phyloP scores from a whole-genome alignment of 2,888 invertebrate species.

The Dinocampus coccinellae region DNA sequence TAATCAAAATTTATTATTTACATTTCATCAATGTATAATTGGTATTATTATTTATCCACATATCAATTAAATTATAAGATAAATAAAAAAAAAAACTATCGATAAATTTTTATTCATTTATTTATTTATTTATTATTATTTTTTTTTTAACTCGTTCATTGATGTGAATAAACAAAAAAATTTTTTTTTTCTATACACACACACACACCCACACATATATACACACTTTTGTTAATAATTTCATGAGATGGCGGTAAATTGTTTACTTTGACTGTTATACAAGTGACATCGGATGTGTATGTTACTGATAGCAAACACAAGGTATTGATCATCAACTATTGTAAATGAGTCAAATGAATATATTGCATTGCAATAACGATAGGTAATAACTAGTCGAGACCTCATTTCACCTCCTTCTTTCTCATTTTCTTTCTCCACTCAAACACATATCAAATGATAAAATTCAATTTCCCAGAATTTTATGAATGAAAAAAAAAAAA shows the following conservation, averaged over 20 bases:
- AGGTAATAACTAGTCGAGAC: not conserved
- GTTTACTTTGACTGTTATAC: constrained; percentile 66
- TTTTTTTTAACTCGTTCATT: constrained; percentile 33
- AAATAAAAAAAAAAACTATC: constrained; percentile 14
- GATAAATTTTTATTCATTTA: not conserved
- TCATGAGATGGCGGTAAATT: too few relatives aligned
- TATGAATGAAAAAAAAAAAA: too few relatives aligned
- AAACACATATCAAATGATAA: too few relatives aligned
- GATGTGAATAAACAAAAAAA: constrained; percentile 43
- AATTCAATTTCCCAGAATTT: too few relatives aligned
- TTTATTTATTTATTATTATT: not conserved
- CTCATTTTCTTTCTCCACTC: not conserved
- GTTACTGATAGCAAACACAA: constrained; percentile 67
- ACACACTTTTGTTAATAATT: constrained; percentile 47
- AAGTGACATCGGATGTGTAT: constrained; percentile 65
- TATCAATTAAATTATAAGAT: constrained; percentile 18
- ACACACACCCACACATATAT: too few relatives aligned
- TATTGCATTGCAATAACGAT: constrained; percentile 59
- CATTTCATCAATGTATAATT: constrained; percentile 37
- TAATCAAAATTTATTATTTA: too few relatives aligned
- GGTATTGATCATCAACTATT: constrained; percentile 65
- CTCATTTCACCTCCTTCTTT: not conserved
- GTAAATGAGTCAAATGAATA: constrained; percentile 68
- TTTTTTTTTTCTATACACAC: too few relatives aligned
- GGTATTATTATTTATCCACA: too few relatives aligned